A percentile compares a stretch with the other conserved stretches of the same genome.
Evolutionary conservation across 2,797 vertebrate species (phyloP).

Genomic region (Dendrocincla tyrannina): DNA sequence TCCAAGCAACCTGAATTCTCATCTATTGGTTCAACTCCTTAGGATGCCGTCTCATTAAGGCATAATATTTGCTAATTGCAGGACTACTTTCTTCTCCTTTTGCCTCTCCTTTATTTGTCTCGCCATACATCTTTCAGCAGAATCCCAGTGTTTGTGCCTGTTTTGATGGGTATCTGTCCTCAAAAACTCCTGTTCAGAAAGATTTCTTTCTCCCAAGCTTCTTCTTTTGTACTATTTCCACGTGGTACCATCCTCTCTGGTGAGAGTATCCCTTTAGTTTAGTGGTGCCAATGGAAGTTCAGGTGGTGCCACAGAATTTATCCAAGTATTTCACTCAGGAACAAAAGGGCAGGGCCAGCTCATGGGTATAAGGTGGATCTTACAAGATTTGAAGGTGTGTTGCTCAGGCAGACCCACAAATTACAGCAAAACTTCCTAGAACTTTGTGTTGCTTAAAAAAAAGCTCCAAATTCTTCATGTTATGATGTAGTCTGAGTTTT

Average conservation of each 20-base stretch:
- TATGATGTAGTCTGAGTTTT: not conserved
- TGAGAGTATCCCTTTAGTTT: not conserved
- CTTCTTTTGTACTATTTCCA: not conserved
- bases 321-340: not conserved
- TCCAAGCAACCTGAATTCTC: not conserved
- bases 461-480: not conserved
- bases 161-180: not conserved
- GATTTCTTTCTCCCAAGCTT: not conserved
- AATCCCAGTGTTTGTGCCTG: not conserved
- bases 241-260: not conserved
- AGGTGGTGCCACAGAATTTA: not conserved
- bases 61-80: not conserved
- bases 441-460: not conserved
- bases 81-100: not conserved
- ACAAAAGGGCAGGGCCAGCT: not conserved
- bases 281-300: not conserved
- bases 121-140: not conserved
- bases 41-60: not conserved
- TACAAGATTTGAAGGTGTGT: not conserved
- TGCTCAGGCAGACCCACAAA: not conserved
- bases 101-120: not conserved
- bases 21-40: not conserved
- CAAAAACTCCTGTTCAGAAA: not conserved
- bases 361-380: not conserved
- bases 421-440: not conserved